Conservation (phyloP, 2,113 vertebrate species). For the Glaucidium brasilianum region DNA sequence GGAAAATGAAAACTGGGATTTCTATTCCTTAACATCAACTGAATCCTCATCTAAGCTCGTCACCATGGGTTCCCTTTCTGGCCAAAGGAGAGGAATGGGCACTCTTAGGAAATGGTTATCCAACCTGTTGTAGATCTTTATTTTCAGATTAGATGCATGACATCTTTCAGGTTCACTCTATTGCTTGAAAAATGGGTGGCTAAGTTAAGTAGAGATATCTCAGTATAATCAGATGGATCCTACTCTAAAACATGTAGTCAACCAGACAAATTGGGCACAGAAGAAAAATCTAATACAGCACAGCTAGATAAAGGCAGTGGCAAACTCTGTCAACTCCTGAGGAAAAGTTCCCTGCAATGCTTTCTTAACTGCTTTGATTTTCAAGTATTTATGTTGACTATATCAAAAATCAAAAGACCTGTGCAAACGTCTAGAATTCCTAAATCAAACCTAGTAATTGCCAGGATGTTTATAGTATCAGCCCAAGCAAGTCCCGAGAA, state of each 20-base stretch:
- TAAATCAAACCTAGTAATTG: slow-evolving; percentile 19
- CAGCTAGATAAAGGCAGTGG: neutral
- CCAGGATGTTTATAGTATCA: neutral
- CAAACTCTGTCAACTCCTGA: neutral
- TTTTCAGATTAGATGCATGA: neutral
- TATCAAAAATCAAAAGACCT: slow-evolving; percentile 11
- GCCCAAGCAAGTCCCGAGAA: neutral
- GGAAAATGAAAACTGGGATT: neutral
- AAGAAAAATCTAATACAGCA: neutral
- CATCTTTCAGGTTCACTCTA: neutral
- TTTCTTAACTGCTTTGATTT: neutral
- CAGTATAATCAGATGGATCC: neutral
- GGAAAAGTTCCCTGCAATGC: neutral
- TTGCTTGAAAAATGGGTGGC: neutral
- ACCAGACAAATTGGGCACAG: neutral
- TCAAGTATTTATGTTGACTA: neutral
- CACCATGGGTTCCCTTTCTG: neutral
- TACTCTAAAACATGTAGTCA: neutral
- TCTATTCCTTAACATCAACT: neutral
- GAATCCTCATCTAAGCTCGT: neutral
- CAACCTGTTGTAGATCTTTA: neutral
- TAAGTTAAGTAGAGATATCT: neutral
- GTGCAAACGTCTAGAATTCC: neutral
- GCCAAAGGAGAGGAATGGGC: neutral
- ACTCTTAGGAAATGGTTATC: neutral